Evolutionary conservation across 2,797 vertebrate genomes (phyloP).

Genomic region (Sebastes nivosus): DNA sequence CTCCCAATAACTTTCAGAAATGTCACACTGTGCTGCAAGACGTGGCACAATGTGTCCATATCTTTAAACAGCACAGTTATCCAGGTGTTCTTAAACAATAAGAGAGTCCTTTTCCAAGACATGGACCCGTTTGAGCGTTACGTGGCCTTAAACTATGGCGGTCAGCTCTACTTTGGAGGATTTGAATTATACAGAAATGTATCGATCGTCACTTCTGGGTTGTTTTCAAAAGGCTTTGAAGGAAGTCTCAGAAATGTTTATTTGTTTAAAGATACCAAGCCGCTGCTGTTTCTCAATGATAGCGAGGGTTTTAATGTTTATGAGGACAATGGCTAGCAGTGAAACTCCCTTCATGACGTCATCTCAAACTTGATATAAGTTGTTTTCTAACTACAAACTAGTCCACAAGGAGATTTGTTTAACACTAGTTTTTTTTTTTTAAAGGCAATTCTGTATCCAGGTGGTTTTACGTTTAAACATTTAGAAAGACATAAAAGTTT

Average conservation of each 20-base stretch:
- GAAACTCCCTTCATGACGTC: background rate
- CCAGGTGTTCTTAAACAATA: constrained; percentile 80
- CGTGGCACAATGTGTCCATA: constrained; percentile 82
- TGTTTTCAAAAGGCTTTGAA: constrained; percentile 85
- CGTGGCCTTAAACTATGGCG: constrained; percentile 86
- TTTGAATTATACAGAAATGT: constrained; percentile 86
- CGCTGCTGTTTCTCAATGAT: constrained; percentile 75
- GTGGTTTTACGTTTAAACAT: constrained; percentile 14
- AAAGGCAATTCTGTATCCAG: background rate
- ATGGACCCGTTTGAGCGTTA: constrained; percentile 86
- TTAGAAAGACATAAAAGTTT: constrained; percentile 37
- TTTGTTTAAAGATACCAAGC: constrained; percentile 85
- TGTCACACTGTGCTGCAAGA: constrained; percentile 73
- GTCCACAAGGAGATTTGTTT: background rate
- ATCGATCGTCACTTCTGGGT: constrained; percentile 78
- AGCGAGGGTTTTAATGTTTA: constrained; percentile 88
- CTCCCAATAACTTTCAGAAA: constrained; percentile 74
- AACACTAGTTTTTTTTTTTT: too few relatives aligned
- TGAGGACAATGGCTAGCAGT: constrained; percentile 67
- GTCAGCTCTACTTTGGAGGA: constrained; percentile 87
- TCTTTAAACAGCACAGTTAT: constrained; percentile 83
- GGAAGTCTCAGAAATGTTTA: constrained; percentile 86
- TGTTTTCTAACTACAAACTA: background rate
- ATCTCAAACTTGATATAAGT: background rate
- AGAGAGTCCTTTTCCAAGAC: constrained; percentile 81